Percentiles rank a stretch among this genome's conserved stretches.
Evolutionary conservation across 2,888 invertebrate genomes (phyloP).

Genomic region (Hedya salicella): DNA sequence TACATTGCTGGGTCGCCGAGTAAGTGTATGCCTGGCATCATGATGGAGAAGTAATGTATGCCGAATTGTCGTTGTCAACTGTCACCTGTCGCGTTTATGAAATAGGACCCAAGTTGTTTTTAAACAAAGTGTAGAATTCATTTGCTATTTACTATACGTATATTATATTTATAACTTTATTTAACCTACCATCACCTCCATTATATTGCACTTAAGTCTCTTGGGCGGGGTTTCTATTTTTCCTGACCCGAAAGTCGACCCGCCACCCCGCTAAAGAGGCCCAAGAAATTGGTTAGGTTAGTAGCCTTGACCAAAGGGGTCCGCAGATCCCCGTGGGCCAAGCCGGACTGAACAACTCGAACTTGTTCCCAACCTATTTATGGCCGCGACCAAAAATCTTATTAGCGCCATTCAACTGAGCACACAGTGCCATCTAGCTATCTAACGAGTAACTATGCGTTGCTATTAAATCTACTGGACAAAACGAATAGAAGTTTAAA

Average conservation of each 20-base stretch:
- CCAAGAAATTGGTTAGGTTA: constrained; percentile 84
- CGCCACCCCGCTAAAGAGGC: constrained; percentile 80
- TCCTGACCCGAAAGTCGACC: constrained; percentile 79
- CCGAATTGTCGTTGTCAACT: too few species aligned
- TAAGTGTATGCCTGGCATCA: too few species aligned
- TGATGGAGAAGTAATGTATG: too few species aligned
- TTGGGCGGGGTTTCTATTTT: constrained; percentile 77
- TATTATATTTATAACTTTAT: too few species aligned
- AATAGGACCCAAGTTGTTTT: too few species aligned
- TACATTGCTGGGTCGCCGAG: too few species aligned
- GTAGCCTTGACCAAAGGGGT: constrained; percentile 83
- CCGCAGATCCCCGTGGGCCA: constrained; percentile 90
- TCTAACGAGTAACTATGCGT: background rate
- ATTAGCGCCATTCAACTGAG: constrained; percentile 57
- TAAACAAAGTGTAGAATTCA: too few species aligned
- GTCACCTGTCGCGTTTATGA: too few species aligned
- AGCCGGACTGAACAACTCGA: constrained; percentile 88
- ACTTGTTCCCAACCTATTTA: constrained; percentile 49
- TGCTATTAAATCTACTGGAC: background rate
- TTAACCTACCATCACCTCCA: constrained; percentile 26
- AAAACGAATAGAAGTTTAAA: background rate
- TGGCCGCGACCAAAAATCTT: constrained; percentile 46
- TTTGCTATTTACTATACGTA: too few species aligned
- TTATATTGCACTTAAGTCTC: constrained; percentile 27
- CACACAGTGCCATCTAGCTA: constrained; percentile 58